Conservation (phyloP, 1,140 invertebrate species). For the Drosophila rhopaloa region DNA sequence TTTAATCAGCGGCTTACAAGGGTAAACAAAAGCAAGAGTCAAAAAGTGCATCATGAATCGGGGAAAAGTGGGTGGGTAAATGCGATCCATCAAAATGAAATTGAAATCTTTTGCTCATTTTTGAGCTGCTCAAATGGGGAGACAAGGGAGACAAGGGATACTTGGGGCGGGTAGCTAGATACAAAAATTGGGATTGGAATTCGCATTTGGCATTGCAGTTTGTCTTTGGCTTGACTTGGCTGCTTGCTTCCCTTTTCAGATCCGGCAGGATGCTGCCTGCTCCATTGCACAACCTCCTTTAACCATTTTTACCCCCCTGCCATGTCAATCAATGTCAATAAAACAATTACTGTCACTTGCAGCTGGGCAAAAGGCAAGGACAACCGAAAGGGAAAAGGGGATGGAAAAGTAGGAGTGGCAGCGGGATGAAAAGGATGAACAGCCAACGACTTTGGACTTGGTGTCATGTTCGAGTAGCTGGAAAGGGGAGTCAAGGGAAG, state of each 20-base stretch:
- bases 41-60: constrained; percentile 48
- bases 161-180: not conserved
- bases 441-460: constrained; percentile 49
- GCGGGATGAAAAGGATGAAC: constrained; percentile 25
- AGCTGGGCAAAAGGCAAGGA: constrained; percentile 58
- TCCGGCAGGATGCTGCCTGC: constrained; percentile 18
- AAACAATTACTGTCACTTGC: constrained; percentile 84
- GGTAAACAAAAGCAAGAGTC: constrained; percentile 63
- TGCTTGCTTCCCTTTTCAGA: constrained; percentile 8
- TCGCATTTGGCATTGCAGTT: constrained; percentile 74
- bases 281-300: not conserved
- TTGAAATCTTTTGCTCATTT: constrained; percentile 83
- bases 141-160: not conserved
- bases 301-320: constrained; percentile 28
- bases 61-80: constrained; percentile 29
- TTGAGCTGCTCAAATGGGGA: constrained; percentile 49
- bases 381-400: constrained; percentile 27
- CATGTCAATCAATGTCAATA: constrained; percentile 84
- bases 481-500: not conserved
- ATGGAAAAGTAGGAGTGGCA: not conserved
- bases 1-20: constrained; percentile 82
- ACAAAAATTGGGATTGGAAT: constrained; percentile 57
- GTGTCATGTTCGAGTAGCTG: constrained; percentile 65
- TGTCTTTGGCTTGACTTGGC: constrained; percentile 79
- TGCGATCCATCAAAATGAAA: constrained; percentile 82